A percentile compares a stretch with the other conserved stretches of the same genome.
These are phyloP conservation scores for Aleiodes leptofemur DNA, from an alignment of 2,888 invertebrate genomes.

Conservation along the genomic window DNA sequence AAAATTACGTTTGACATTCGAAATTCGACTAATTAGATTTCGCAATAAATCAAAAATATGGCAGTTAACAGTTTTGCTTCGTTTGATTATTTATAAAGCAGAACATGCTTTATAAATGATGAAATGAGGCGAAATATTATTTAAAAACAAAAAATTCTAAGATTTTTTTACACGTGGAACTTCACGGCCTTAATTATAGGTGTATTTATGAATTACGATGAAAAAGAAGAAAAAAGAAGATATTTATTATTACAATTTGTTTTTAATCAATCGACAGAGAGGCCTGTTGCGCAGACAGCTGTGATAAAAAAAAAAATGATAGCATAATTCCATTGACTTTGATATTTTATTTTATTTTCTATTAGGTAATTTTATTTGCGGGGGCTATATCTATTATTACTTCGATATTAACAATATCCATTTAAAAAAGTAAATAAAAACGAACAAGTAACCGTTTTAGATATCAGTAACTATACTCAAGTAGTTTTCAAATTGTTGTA, in stretches of 20 bases:
- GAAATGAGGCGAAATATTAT: too few relatives aligned
- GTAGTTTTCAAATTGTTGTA: constrained; percentile 25
- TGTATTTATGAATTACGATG: constrained; percentile 17
- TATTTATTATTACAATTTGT: constrained; percentile 34
- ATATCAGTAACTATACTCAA: constrained; percentile 22
- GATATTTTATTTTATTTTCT: constrained; percentile 25
- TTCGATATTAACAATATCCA: constrained; percentile 10
- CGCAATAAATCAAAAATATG: too few relatives aligned
- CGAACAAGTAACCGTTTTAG: constrained; percentile 4
- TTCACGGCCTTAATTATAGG: too few relatives aligned
- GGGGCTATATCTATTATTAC: not conserved
- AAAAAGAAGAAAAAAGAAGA: not conserved
- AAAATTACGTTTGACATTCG: too few relatives aligned
- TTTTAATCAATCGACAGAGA: constrained; percentile 34
- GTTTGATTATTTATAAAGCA: too few relatives aligned
- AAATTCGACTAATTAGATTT: too few relatives aligned
- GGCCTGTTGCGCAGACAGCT: constrained; percentile 64
- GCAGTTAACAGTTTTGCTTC: too few relatives aligned
- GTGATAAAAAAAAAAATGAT: constrained; percentile 63
- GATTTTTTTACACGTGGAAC: too few relatives aligned
- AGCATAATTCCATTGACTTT: constrained; percentile 61
- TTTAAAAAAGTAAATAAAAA: not conserved
- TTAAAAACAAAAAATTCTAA: too few relatives aligned
- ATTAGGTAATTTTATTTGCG: constrained; percentile 21
- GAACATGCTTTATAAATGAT: too few relatives aligned